Evolutionary conservation across 2,797 vertebrate species (phyloP).

Genomic region (Astyanax mexicanus): DNA sequence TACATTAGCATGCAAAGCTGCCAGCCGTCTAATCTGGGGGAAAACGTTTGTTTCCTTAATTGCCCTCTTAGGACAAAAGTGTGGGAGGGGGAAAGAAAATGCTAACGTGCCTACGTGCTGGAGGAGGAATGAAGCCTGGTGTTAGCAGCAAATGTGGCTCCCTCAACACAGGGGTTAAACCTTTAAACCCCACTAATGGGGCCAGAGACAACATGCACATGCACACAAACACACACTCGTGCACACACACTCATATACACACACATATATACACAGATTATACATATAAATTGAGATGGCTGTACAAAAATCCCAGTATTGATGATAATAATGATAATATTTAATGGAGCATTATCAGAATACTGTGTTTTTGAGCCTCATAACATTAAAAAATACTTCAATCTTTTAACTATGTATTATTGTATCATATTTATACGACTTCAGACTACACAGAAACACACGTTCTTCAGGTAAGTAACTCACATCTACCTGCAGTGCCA

Average conservation of each 20-base stretch:
- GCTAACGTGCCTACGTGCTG: conserved; percentile 79
- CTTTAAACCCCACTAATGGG: conserved; percentile 80
- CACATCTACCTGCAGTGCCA: too few species aligned
- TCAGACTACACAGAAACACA: too few species aligned
- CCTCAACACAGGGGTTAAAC: conserved; percentile 80
- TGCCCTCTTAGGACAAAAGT: conserved; percentile 94
- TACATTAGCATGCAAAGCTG: conserved; percentile 92
- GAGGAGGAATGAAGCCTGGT: conserved; percentile 76
- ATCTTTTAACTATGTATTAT: too few species aligned
- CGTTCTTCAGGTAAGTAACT: too few species aligned
- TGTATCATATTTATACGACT: too few species aligned
- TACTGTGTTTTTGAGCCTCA: too few species aligned
- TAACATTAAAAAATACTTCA: too few species aligned
- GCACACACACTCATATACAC: conserved; percentile 67
- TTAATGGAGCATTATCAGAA: too few species aligned
- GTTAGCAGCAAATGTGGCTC: conserved; percentile 74
- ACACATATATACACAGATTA: conserved; percentile 48
- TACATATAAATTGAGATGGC: neutral
- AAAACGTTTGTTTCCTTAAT: conserved; percentile 95
- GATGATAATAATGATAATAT: too few species aligned
- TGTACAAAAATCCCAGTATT: neutral
- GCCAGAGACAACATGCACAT: conserved; percentile 69
- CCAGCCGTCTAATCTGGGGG: conserved; percentile 89
- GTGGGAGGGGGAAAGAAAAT: conserved; percentile 79
- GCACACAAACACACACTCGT: conserved; percentile 46